These are phyloP conservation scores for Drosophila flavopinicola DNA, from an alignment of 2,888 invertebrate species.

Conservation along the genomic window DNA sequence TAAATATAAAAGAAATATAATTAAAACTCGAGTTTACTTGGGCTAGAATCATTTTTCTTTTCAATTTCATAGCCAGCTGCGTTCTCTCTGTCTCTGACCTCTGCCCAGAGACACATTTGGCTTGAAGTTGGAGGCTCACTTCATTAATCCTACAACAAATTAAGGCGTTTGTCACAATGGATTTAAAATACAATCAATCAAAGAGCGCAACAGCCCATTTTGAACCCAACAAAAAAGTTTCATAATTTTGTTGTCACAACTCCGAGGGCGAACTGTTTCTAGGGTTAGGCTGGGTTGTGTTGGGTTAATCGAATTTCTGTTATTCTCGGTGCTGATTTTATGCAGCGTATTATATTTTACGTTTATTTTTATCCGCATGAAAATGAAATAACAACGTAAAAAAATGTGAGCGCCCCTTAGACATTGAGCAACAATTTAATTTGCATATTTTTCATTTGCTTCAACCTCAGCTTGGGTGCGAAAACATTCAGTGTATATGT, in stretches of 20 bases:
- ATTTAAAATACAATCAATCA: constrained; percentile 70
- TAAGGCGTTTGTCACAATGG: constrained; percentile 67
- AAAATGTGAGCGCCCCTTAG: constrained; percentile 34
- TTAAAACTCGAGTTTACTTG: background rate
- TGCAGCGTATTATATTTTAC: constrained; percentile 62
- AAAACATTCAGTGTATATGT: constrained; percentile 43
- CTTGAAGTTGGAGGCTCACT: constrained; percentile 26
- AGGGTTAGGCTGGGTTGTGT: constrained; percentile 1
- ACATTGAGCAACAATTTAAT: constrained; percentile 75
- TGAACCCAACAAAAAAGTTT: constrained; percentile 35
- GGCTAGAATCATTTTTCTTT: constrained; percentile 1
- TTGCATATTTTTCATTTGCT: constrained; percentile 76
- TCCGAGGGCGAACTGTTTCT: constrained; percentile 2
- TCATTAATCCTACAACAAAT: constrained; percentile 69
- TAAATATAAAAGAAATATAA: background rate
- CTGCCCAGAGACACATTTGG: constrained; percentile 15
- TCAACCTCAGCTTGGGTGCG: constrained; percentile 53
- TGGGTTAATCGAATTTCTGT: constrained; percentile 52
- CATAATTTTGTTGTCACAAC: constrained; percentile 56
- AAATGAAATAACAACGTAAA: constrained; percentile 66
- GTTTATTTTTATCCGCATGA: constrained; percentile 58
- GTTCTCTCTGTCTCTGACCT: constrained; percentile 5
- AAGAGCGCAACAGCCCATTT: constrained; percentile 45
- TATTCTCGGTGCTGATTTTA: constrained; percentile 54
- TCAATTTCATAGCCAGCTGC: constrained; percentile 34